A percentile compares a stretch with the other conserved stretches of the same genome.
Evolutionary conservation across 2,888 invertebrate genomes (phyloP).

Genomic region (Didymodactylos carnosus): DNA sequence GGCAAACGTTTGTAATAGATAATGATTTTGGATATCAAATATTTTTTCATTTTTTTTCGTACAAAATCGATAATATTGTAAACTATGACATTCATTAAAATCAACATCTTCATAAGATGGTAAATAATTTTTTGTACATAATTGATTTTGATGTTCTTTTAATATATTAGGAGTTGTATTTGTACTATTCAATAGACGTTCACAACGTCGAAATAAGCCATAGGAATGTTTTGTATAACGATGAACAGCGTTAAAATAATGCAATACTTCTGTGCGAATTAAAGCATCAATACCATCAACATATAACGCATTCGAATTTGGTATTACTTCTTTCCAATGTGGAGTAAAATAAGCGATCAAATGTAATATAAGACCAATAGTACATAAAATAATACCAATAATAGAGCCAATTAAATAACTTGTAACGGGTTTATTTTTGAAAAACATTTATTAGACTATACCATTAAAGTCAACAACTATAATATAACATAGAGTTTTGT

Average conservation of each 20-base stretch:
- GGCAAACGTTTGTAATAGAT: neutral
- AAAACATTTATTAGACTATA: too few relatives aligned
- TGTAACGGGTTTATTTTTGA: too few relatives aligned
- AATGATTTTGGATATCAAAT: neutral
- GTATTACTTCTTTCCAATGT: neutral
- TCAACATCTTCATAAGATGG: neutral
- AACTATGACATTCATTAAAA: neutral
- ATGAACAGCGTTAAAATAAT: neutral
- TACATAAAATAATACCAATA: neutral
- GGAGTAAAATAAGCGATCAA: neutral
- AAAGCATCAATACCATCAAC: neutral
- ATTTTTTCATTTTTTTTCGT: neutral
- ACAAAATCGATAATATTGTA: neutral
- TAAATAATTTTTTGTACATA: neutral
- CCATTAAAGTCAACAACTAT: too few relatives aligned
- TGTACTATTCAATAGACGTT: neutral
- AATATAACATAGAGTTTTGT: too few relatives aligned
- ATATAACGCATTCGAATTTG: neutral
- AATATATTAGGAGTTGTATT: neutral
- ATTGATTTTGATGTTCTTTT: neutral
- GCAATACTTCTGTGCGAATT: neutral
- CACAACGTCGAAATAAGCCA: constrained; percentile 1
- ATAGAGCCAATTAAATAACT: too few relatives aligned
- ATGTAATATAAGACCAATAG: neutral
- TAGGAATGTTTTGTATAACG: neutral